Evolutionary conservation across 2,888 invertebrate genomes (phyloP).

Genomic region (Matsumyia berberina): DNA sequence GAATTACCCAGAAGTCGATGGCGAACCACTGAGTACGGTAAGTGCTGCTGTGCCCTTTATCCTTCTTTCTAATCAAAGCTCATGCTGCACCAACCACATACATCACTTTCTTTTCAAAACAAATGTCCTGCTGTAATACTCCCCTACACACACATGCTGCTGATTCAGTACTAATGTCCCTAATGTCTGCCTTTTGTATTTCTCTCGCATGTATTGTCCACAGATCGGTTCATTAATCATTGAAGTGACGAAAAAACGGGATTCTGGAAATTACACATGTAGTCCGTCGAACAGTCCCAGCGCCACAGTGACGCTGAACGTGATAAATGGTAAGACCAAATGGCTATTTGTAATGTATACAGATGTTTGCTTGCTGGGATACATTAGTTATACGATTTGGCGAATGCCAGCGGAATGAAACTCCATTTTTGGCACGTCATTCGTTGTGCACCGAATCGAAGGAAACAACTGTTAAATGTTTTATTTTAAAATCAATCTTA

Average conservation of each 20-base stretch:
- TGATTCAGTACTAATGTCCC: constrained; percentile 63
- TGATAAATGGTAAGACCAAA: constrained; percentile 91
- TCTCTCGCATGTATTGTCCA: constrained; percentile 57
- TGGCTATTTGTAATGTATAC: constrained; percentile 77
- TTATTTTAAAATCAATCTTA: constrained; percentile 5
- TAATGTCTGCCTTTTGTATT: constrained; percentile 68
- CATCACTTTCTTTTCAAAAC: neutral
- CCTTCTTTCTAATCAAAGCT: neutral
- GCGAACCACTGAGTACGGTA: constrained; percentile 83
- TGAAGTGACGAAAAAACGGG: constrained; percentile 84
- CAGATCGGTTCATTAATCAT: constrained; percentile 85
- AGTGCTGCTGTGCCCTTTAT: constrained; percentile 73
- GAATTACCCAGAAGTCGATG: constrained; percentile 82
- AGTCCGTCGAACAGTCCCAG: constrained; percentile 96
- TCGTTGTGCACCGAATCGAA: constrained; percentile 10
- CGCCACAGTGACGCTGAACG: constrained; percentile 95
- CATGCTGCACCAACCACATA: neutral
- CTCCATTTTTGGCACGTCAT: constrained; percentile 52
- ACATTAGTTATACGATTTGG: constrained; percentile 55
- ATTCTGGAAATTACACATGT: constrained; percentile 94
- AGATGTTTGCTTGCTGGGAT: constrained; percentile 49
- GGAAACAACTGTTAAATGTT: constrained; percentile 34
- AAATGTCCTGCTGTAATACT: constrained; percentile 29
- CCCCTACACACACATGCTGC: constrained; percentile 19
- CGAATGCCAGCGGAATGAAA: constrained; percentile 43